Percentiles rank a stretch among this genome's conserved stretches.
phyloP scores from a whole-genome alignment of 2,797 vertebrate genomes.

The Euphonia xanthogaster region DNA sequence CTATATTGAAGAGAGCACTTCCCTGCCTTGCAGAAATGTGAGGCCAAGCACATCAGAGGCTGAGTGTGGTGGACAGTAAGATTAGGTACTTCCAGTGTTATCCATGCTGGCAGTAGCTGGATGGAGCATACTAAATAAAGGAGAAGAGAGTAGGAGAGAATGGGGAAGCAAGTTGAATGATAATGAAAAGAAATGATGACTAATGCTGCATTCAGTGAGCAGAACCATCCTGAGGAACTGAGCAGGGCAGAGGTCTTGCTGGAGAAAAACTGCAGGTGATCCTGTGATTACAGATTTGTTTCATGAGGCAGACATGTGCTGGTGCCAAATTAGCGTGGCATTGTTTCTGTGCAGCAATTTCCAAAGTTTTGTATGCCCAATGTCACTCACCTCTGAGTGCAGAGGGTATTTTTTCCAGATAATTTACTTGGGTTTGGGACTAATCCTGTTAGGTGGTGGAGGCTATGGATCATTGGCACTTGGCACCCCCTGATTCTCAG shows the following conservation, averaged over 20 bases:
- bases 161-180: constrained; percentile 1
- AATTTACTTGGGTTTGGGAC: background rate
- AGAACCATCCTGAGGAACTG: constrained; percentile 19
- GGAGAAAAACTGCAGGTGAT: background rate
- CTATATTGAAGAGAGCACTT: background rate
- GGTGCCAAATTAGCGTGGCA: background rate
- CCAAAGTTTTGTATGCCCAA: background rate
- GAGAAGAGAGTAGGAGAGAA: constrained; percentile 21
- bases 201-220: constrained; percentile 22
- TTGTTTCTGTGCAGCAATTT: background rate
- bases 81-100: constrained; percentile 16
- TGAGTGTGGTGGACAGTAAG: background rate
- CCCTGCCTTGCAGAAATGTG: background rate
- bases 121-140: constrained; percentile 1
- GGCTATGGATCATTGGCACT: background rate
- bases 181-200: constrained; percentile 40
- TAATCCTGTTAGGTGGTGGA: background rate
- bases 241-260: constrained; percentile 27
- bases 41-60: background rate
- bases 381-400: background rate
- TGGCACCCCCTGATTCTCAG: background rate
- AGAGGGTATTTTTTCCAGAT: background rate
- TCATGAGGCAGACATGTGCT: rapidly evolving
- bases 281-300: constrained; percentile 15
- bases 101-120: background rate